Percentiles rank a stretch among this genome's conserved stretches.
phyloP scores from a whole-genome alignment of 2,113 vertebrate species.

The Chrysemys picta region DNA sequence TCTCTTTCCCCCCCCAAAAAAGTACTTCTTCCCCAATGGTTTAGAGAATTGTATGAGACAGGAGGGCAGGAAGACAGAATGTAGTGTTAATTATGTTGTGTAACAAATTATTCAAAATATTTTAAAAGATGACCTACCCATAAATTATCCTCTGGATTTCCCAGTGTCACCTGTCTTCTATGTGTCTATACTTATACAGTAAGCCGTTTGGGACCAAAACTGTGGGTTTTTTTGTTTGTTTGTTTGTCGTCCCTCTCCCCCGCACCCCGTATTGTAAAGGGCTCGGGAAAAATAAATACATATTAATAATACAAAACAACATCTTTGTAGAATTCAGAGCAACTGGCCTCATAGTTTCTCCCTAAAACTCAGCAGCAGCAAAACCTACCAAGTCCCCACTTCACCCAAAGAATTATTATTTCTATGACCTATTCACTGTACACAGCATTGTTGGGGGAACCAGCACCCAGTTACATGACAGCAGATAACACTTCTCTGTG shows the following conservation, averaged over 20 bases:
- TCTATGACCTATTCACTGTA: background rate
- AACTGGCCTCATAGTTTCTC: background rate
- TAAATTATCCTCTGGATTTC: background rate
- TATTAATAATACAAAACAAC: accelerated
- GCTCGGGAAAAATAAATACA: background rate
- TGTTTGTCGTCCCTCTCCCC: no score
- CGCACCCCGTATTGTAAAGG: no score
- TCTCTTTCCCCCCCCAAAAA: background rate
- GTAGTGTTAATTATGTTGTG: background rate
- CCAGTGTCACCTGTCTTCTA: accelerated
- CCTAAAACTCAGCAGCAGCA: background rate
- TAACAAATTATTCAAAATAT: background rate
- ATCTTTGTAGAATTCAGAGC: background rate
- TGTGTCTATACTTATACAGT: accelerated
- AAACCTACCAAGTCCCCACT: accelerated
- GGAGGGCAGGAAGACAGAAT: background rate
- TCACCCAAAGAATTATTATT: background rate
- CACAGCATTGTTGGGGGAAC: background rate
- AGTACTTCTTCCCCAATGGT: background rate
- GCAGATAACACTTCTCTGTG: background rate
- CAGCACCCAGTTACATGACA: background rate
- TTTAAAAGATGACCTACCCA: background rate
- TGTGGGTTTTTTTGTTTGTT: background rate
- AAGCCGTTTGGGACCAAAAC: background rate
- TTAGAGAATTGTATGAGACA: background rate